phyloP scores from a whole-genome alignment of 1,140 invertebrate species.

The Lordiphosa stackelbergi region DNA sequence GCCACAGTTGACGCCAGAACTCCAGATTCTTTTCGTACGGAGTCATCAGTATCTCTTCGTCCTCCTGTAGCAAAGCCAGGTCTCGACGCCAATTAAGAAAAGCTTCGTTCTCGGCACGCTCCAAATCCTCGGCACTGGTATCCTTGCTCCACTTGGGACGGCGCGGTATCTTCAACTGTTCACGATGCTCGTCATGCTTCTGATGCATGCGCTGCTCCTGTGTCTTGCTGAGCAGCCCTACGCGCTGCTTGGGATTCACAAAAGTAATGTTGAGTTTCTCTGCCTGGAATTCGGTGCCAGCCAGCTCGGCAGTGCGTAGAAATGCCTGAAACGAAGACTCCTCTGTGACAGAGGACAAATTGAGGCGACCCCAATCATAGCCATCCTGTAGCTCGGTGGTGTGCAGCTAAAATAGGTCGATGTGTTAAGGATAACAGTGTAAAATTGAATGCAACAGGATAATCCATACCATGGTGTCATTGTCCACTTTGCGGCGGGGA shows the following conservation, averaged over 20 bases:
- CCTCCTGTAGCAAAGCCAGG: constrained; percentile 88
- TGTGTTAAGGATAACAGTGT: no score
- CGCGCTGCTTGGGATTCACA: constrained; percentile 79
- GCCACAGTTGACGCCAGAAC: constrained; percentile 99
- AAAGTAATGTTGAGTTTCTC: constrained; percentile 90
- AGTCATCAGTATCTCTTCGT: constrained; percentile 90
- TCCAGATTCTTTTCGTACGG: constrained; percentile 99
- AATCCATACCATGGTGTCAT: constrained; percentile 81
- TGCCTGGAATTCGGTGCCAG: constrained; percentile 93
- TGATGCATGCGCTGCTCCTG: constrained; percentile 81
- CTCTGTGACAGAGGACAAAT: constrained; percentile 96
- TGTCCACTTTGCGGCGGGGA: constrained; percentile 80
- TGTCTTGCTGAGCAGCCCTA: constrained; percentile 82
- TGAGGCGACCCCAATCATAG: constrained; percentile 92
- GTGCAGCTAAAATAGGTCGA: constrained; percentile 82
- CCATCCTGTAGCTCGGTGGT: constrained; percentile 93
- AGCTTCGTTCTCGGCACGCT: constrained; percentile 85
- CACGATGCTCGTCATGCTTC: constrained; percentile 82
- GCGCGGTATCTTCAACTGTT: constrained; percentile 87
- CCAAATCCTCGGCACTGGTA: constrained; percentile 88
- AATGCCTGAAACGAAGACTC: constrained; percentile 97
- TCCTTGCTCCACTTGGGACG: constrained; percentile 89
- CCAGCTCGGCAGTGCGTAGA: constrained; percentile 93
- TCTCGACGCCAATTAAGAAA: constrained; percentile 94
- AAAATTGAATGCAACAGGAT: not conserved